Percentiles rank a stretch among this genome's conserved stretches.
Evolutionary conservation across 2,888 invertebrate genomes (phyloP).

Genomic region (Tipula lateralis): DNA sequence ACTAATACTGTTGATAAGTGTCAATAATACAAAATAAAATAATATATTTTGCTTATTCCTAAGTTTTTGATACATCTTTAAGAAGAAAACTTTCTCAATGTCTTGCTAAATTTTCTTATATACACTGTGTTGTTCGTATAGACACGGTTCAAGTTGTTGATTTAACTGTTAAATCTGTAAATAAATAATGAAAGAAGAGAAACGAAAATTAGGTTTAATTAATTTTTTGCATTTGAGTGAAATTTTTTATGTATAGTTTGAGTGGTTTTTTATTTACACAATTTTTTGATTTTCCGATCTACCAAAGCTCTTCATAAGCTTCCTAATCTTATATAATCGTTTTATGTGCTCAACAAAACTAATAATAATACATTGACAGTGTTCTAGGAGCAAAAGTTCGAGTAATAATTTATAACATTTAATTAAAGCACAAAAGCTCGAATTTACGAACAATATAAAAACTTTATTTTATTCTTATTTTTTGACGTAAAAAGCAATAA

Average conservation of each 20-base stretch:
- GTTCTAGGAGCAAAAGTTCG: neutral
- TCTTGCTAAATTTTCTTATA: neutral
- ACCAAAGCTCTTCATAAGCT: too few relatives aligned
- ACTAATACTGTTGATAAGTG: neutral
- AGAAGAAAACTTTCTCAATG: neutral
- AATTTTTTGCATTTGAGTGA: neutral
- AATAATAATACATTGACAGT: neutral
- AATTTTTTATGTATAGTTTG: neutral
- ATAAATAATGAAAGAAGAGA: neutral
- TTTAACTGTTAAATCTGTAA: constrained; percentile 11
- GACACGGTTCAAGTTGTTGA: neutral
- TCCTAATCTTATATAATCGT: too few relatives aligned
- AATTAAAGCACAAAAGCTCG: neutral
- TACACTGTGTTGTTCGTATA: neutral
- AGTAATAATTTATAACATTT: neutral
- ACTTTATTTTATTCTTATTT: neutral
- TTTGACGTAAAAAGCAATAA: neutral
- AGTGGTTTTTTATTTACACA: neutral
- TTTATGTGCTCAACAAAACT: too few relatives aligned
- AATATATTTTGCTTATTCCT: neutral
- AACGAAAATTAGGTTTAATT: neutral
- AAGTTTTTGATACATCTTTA: neutral
- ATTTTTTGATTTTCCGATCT: too few relatives aligned
- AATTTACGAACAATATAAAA: neutral
- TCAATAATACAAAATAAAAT: neutral